Evolutionary conservation across 2,113 vertebrate species (phyloP).

Genomic region (Rana temporaria): DNA sequence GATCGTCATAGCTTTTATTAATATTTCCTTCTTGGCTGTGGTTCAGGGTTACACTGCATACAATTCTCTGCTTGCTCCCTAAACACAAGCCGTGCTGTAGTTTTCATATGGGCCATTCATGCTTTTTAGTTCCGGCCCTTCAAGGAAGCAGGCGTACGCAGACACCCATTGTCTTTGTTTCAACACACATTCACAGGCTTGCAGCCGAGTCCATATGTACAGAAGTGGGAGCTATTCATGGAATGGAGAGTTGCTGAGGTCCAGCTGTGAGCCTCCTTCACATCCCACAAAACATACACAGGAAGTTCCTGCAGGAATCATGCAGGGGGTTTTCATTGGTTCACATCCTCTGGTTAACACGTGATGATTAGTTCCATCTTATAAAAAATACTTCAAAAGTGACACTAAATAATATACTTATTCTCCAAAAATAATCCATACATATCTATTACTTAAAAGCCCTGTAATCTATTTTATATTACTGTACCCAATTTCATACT

Average conservation of each 20-base stretch:
- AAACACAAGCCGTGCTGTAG: constrained; percentile 1
- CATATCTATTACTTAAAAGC: too few species aligned
- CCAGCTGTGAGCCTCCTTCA: constrained; percentile 19
- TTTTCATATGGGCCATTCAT: constrained; percentile 34
- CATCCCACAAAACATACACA: constrained; percentile 34
- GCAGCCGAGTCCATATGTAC: constrained; percentile 1
- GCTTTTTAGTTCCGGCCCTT: constrained; percentile 25
- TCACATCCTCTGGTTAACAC: constrained; percentile 26
- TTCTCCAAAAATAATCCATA: too few species aligned
- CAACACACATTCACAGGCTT: not conserved
- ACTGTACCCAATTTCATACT: too few species aligned
- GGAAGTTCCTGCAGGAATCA: constrained; percentile 1
- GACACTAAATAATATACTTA: too few species aligned
- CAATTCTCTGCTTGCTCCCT: not conserved
- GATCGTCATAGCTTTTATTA: not conserved
- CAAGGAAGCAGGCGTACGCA: constrained; percentile 19
- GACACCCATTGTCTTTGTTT: constrained; percentile 27
- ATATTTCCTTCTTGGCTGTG: not conserved
- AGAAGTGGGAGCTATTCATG: constrained; percentile 32
- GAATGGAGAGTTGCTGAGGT: not conserved
- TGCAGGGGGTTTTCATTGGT: not conserved
- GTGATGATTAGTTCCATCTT: not conserved
- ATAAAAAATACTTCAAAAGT: too few species aligned
- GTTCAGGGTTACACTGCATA: not conserved
- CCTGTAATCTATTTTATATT: too few species aligned